Evolutionary conservation across 2,888 invertebrate genomes (phyloP).

Genomic region (Acheta domesticus): DNA sequence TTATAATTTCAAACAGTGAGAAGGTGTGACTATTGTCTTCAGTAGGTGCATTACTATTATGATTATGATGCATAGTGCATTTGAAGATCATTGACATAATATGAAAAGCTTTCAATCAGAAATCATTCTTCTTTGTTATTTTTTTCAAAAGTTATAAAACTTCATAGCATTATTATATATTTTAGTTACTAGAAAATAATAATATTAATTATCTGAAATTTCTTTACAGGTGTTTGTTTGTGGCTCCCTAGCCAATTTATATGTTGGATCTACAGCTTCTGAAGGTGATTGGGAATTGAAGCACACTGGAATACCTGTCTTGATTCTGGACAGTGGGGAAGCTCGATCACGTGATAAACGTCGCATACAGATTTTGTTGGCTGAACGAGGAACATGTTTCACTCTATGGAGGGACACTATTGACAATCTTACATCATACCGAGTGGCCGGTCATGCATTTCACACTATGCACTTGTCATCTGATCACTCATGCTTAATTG

Average conservation of each 20-base stretch:
- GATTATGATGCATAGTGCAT: no score
- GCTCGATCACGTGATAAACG: slow-evolving; percentile 65
- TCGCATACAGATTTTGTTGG: slow-evolving; percentile 66
- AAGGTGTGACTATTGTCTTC: no score
- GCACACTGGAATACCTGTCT: slow-evolving; percentile 74
- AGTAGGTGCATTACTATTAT: no score
- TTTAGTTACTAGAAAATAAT: not conserved
- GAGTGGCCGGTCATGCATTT: slow-evolving; percentile 65
- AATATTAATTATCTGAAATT: not conserved
- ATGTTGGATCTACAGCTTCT: slow-evolving; percentile 56
- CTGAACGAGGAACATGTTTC: slow-evolving; percentile 77
- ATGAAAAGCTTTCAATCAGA: no score
- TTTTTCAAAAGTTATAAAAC: not conserved
- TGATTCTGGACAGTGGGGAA: slow-evolving; percentile 73
- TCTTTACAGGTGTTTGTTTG: slow-evolving; percentile 64
- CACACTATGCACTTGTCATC: slow-evolving; percentile 77
- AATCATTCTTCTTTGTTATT: no score
- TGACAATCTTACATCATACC: slow-evolving; percentile 72
- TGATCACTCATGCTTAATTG: slow-evolving; percentile 72
- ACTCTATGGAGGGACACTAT: slow-evolving; percentile 77
- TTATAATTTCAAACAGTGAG: no score
- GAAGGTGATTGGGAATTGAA: slow-evolving; percentile 63
- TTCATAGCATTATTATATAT: not conserved
- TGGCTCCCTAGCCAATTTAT: slow-evolving; percentile 69
- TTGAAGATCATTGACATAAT: no score